A percentile compares a stretch with the other conserved stretches of the same genome.
Evolutionary conservation across 2,888 invertebrate genomes (phyloP).

Genomic region (Agrilus cyanescens): DNA sequence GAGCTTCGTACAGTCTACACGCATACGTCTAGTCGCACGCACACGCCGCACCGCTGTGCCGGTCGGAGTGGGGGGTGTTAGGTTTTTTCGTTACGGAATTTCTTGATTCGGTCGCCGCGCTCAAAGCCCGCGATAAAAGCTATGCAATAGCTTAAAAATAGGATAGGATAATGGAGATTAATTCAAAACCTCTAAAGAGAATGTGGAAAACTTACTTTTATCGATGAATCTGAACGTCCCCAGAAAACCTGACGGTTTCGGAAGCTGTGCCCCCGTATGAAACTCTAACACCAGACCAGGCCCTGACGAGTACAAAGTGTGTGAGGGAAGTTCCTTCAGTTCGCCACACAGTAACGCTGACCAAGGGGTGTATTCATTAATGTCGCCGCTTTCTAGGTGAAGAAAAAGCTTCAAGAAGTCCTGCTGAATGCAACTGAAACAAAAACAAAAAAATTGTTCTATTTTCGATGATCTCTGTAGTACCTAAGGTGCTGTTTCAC

Average conservation of each 20-base stretch:
- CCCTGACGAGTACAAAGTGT: constrained; percentile 61
- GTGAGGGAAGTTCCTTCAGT: constrained; percentile 52
- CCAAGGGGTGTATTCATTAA: constrained; percentile 69
- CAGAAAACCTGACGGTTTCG: constrained; percentile 55
- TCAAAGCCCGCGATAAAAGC: no score
- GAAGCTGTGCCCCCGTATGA: constrained; percentile 45
- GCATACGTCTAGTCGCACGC: no score
- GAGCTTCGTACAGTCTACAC: no score
- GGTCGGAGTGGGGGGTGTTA: no score
- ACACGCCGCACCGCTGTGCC: no score
- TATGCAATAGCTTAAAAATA: no score
- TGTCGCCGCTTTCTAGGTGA: constrained; percentile 56
- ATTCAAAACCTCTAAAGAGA: no score
- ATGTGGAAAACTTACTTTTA: constrained; percentile 60
- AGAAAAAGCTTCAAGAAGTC: constrained; percentile 70
- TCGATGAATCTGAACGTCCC: constrained; percentile 69
- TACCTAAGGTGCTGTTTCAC: no score
- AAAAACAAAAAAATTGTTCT: constrained; percentile 16
- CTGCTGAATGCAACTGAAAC: constrained; percentile 59
- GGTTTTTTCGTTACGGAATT: no score
- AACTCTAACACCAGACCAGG: constrained; percentile 64
- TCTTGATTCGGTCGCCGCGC: no score
- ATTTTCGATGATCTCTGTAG: no score
- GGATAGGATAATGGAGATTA: no score
- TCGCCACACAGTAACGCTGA: constrained; percentile 61